A percentile compares a stretch with the other conserved stretches of the same genome.
phyloP scores from a whole-genome alignment of 2,113 vertebrate genomes.

The Puffinus mauretanicus region DNA sequence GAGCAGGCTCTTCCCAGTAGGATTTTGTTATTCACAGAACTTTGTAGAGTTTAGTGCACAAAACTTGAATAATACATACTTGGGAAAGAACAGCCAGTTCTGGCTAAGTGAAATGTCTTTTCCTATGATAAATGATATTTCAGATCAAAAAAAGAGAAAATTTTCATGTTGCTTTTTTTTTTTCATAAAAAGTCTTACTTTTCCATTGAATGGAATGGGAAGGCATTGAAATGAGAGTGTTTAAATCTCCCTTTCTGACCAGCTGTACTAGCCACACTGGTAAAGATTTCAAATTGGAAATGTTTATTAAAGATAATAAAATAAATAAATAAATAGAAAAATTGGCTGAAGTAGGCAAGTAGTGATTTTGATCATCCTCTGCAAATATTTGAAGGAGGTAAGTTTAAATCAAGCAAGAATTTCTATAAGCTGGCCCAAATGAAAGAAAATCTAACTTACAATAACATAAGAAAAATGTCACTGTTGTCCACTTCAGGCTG shows the following conservation, averaged over 20 bases:
- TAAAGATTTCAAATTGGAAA: not conserved
- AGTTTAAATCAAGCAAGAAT: not conserved
- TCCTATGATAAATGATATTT: not conserved
- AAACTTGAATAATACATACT: not conserved
- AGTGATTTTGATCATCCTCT: not conserved
- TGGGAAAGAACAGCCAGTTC: not conserved
- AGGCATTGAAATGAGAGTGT: not conserved
- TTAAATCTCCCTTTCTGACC: not conserved
- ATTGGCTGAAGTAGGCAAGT: not conserved
- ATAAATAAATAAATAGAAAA: not conserved
- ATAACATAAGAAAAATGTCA: not conserved
- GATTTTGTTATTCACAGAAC: not conserved
- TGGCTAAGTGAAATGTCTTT: not conserved
- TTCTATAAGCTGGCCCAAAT: not conserved
- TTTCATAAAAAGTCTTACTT: not conserved
- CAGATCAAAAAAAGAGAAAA: not conserved
- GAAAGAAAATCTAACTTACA: not conserved
- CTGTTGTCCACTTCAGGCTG: not conserved
- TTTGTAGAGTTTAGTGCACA: not conserved
- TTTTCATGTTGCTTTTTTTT: fast-evolving
- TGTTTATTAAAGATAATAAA: not conserved
- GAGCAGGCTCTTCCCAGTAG: not conserved
- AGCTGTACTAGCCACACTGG: not conserved
- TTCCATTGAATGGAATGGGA: not conserved
- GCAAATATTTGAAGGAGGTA: not conserved